Evolutionary conservation across 2,888 invertebrate genomes (phyloP).

Genomic region (Drosophila phalerata): DNA sequence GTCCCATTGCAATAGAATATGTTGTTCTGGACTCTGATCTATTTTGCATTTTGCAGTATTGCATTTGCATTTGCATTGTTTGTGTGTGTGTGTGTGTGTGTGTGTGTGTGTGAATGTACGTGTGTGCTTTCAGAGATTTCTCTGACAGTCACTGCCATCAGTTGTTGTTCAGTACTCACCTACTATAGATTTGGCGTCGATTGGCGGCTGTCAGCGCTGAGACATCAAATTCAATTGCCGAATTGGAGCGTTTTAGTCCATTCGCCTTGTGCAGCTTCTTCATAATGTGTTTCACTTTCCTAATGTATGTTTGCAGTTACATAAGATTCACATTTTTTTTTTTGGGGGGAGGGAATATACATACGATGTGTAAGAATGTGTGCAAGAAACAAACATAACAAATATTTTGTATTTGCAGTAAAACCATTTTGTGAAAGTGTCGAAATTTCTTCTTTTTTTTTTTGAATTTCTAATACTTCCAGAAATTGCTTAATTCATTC

Average conservation of each 20-base stretch:
- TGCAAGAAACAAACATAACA: too few species aligned
- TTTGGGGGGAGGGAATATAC: constrained; percentile 12
- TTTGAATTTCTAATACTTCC: too few species aligned
- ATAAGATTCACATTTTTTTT: constrained; percentile 8
- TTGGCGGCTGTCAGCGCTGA: constrained; percentile 88
- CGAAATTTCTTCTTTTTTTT: too few species aligned
- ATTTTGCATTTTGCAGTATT: constrained; percentile 18
- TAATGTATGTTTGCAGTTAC: constrained; percentile 44
- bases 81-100: constrained; percentile 2
- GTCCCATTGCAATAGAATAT: constrained; percentile 35
- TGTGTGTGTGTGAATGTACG: constrained; percentile 9
- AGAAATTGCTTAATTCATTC: too few species aligned
- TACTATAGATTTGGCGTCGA: constrained; percentile 88
- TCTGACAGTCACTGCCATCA: constrained; percentile 30
- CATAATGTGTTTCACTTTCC: constrained; percentile 86
- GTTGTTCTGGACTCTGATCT: constrained; percentile 44
- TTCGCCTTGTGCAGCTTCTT: constrained; percentile 85
- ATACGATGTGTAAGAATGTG: constrained; percentile 32
- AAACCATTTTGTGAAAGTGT: too few species aligned
- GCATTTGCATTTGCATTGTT: constrained; percentile 8
- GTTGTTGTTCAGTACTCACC: constrained; percentile 80
- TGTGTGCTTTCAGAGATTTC: constrained; percentile 18
- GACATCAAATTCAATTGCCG: constrained; percentile 89
- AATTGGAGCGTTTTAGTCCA: constrained; percentile 88
- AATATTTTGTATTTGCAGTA: too few species aligned